Percentiles rank a stretch among this genome's conserved stretches.
Evolutionary conservation across 2,797 vertebrate species (phyloP).

Genomic region (Coreius guichenoti): DNA sequence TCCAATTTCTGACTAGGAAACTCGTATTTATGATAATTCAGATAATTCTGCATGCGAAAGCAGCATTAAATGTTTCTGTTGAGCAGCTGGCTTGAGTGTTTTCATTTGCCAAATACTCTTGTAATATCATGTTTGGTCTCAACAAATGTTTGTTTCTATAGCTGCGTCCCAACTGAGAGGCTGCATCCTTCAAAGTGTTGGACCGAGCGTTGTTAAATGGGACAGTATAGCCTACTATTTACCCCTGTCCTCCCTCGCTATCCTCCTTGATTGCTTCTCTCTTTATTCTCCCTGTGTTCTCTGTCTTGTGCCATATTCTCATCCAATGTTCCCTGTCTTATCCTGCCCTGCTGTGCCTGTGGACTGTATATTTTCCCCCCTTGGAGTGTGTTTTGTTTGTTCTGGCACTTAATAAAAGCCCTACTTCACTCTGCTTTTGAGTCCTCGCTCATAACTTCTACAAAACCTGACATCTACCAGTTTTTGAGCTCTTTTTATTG

Average conservation of each 20-base stretch:
- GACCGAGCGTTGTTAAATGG: no score
- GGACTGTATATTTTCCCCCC: not conserved
- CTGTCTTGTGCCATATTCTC: not conserved
- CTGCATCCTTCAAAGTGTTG: not conserved
- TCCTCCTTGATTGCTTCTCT: not conserved
- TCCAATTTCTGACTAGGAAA: no score
- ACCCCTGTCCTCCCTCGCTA: not conserved
- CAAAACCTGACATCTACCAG: not conserved
- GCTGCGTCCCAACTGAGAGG: not conserved
- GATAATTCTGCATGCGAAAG: no score
- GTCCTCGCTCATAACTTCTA: not conserved
- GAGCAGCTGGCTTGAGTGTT: no score
- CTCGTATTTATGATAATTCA: no score
- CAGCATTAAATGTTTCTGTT: no score
- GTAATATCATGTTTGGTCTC: no score
- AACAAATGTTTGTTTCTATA: no score
- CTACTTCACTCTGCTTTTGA: not conserved
- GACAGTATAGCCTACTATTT: not conserved
- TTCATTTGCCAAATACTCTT: no score
- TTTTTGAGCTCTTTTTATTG: not conserved
- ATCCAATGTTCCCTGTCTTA: not conserved
- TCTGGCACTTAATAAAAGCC: not conserved
- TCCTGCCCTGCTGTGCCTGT: not conserved
- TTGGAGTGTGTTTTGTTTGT: not conserved
- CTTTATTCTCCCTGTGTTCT: not conserved